A percentile compares a stretch with the other conserved stretches of the same genome.
These are phyloP conservation scores for Hypomesus transpacificus DNA, from an alignment of 2,113 vertebrate species.

Conservation along the genomic window DNA sequence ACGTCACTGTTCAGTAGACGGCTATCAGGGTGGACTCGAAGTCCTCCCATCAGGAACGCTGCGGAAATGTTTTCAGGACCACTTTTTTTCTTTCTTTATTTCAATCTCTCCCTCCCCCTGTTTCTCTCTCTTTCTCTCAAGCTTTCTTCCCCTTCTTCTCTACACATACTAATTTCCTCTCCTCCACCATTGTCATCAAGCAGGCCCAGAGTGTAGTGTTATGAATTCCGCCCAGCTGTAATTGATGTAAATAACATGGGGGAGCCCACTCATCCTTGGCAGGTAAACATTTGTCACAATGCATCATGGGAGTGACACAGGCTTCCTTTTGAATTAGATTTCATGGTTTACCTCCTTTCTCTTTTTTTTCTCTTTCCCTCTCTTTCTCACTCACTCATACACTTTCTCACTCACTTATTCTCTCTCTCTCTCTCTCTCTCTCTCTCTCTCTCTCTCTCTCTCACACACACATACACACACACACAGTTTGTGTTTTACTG, in stretches of 20 bases:
- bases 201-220: conserved; percentile 80
- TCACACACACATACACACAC: neutral
- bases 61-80: too few species aligned
- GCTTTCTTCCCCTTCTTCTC: neutral
- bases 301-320: conserved; percentile 79
- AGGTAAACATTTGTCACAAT: conserved; percentile 81
- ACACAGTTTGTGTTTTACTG: neutral
- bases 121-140: too few species aligned
- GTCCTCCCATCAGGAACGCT: too few species aligned
- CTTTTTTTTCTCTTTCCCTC: conserved; percentile 35
- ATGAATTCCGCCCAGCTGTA: conserved; percentile 77
- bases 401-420: conserved; percentile 52
- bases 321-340: conserved; percentile 83
- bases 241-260: conserved; percentile 89
- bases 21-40: too few species aligned
- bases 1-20: too few species aligned
- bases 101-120: too few species aligned
- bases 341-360: conserved; percentile 75
- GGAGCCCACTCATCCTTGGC: conserved; percentile 86
- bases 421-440: conserved; percentile 6
- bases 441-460: neutral
- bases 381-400: conserved; percentile 55
- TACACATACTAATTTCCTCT: too few species aligned
- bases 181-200: too few species aligned
- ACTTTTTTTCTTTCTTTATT: too few species aligned